Conservation (phyloP, 2,113 vertebrate genomes). For the Varanus komodoensis region DNA sequence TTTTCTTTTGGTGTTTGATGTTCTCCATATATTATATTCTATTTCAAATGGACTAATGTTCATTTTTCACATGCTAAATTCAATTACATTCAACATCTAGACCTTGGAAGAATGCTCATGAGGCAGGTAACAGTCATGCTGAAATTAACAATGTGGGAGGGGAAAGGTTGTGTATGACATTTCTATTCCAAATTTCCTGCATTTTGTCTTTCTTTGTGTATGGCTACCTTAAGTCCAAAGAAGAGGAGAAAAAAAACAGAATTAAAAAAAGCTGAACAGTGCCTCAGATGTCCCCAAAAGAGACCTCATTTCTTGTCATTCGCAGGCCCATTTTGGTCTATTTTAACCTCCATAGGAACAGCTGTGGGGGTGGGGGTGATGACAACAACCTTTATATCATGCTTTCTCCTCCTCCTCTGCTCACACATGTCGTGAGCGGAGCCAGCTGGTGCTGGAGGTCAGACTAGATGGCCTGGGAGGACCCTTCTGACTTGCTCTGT, state of each 20-base stretch:
- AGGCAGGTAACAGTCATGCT: neutral
- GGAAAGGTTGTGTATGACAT: neutral
- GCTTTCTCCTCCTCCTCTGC: too few relatives aligned
- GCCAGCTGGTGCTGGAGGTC: too few relatives aligned
- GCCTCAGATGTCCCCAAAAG: too few relatives aligned
- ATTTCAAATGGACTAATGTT: slow-evolving; percentile 21
- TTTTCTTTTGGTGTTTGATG: neutral
- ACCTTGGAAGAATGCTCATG: slow-evolving; percentile 28
- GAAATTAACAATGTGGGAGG: neutral
- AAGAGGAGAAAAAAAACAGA: neutral
- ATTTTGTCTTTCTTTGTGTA: neutral
- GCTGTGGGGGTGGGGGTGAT: too few relatives aligned
- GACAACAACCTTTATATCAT: too few relatives aligned
- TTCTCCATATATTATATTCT: slow-evolving; percentile 29
- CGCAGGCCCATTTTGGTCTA: too few relatives aligned
- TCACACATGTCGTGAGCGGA: too few relatives aligned
- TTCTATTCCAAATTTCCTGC: slow-evolving; percentile 5
- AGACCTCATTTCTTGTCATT: too few relatives aligned
- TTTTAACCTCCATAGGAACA: too few relatives aligned
- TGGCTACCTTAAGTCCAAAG: neutral
- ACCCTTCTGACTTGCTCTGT: too few relatives aligned
- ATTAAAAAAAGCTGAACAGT: too few relatives aligned
- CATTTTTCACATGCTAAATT: slow-evolving; percentile 34
- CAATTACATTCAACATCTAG: slow-evolving; percentile 35
- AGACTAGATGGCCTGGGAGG: too few relatives aligned